Evolutionary conservation across 2,113 vertebrate species (phyloP).

Genomic region (zebrafish (Danio rerio)): GRCz12tu NC_133185.1:44923501-44924000

Average conservation of each 20-base stretch:
- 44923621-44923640: too few species aligned
- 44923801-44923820: slow-evolving; percentile 79
- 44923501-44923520: too few species aligned
- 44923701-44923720: too few species aligned
- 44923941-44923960: slow-evolving; percentile 97
- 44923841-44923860: slow-evolving; percentile 99
- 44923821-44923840: slow-evolving; percentile 78
- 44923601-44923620: too few species aligned
- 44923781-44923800: slow-evolving; percentile 93
- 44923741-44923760: slow-evolving; percentile 83
- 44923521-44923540: too few species aligned
- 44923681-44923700: too few species aligned
- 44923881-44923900: slow-evolving; percentile 99
- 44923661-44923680: too few species aligned
- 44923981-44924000: slow-evolving; percentile 98
- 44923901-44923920: slow-evolving; percentile 99
- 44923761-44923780: slow-evolving; percentile 99
- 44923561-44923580: too few species aligned
- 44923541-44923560: too few species aligned
- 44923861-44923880: slow-evolving; percentile 99
- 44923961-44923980: slow-evolving; percentile 97
- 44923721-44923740: too few species aligned
- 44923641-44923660: too few species aligned
- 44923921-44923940: slow-evolving; percentile 98
- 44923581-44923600: too few species aligned